Base-by-base conservation (phyloP, 2,797 vertebrate genomes). In the Glyptemys insculpta region DNA sequence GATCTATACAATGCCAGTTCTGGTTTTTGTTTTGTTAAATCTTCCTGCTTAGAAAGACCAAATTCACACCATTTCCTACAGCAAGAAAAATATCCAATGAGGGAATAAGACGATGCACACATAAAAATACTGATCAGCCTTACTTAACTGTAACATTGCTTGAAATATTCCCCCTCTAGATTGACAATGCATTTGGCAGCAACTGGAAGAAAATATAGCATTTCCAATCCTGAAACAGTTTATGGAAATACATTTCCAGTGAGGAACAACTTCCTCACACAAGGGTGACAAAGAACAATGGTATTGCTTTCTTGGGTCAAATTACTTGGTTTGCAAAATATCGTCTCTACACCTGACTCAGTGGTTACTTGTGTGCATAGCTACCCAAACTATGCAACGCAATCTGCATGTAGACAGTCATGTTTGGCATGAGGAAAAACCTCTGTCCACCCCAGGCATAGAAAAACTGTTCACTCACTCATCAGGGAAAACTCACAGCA, bases 11-110 rank as follows among this genome's bases (percentile, higher is more conserved):
- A 52, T 23, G 72, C 52, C 21, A 78, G 11, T 49, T 41, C 44
- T 87, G 31, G 7, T 74, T 84, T 65, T 68, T 9, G 41, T 23
- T 59, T 47, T 21, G 79, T 86, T 79, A 88, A 62, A 88, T 72
- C 50, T 19, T 72, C 94, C 88, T 37, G 11, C 83, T 92, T 89
- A 53, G 44, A 86, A 88, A 85, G 19, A 86, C 31, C 87, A 82
- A 89, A 89, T 81, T 72, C 79, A 86, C 49, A 74, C n/a, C 3
- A 27, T 44, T 3, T 65, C 37, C 37, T 80, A 31, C 11, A 82
- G 41, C 54, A 82, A 44, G 27, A 27, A 57, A 59, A 57, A 82
- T 27, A 59, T 34, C 10, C 37, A 47, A 44, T 56, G 53, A 31
- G 81, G 27, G 41, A 81, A 19, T 23, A 34, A 59, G 54, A 57